These are phyloP conservation scores for Spinus pinus DNA, from an alignment of 2,797 vertebrate species.

Conservation along the genomic window DNA sequence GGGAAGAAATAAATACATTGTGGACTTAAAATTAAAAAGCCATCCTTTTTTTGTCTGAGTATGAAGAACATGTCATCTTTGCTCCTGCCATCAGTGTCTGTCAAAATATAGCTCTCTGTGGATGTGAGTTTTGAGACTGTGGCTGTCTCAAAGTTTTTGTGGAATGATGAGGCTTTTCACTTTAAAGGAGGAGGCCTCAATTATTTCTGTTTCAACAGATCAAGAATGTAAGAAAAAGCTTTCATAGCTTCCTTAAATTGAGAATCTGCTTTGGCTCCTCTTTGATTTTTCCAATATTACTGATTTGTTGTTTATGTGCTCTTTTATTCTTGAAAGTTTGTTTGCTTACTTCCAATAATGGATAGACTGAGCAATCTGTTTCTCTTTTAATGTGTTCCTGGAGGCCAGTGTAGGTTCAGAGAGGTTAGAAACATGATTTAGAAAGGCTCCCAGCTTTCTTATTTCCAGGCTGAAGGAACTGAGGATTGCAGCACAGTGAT, in stretches of 20 bases:
- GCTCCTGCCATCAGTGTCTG: conserved; percentile 13
- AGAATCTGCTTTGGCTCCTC: conserved; percentile 22
- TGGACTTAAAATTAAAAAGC: conserved; percentile 49
- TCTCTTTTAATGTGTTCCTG: not conserved
- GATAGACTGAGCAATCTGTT: not conserved
- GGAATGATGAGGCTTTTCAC: not conserved
- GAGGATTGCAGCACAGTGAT: rapidly evolving
- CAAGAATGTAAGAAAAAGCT: not conserved
- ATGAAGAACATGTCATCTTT: conserved; percentile 19
- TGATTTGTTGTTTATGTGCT: conserved; percentile 5
- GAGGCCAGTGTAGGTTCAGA: not conserved
- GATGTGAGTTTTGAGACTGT: conserved; percentile 29
- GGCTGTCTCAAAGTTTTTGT: conserved; percentile 9
- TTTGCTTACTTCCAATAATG: not conserved
- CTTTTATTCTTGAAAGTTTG: not conserved
- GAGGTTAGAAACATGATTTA: not conserved
- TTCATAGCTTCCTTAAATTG: not conserved
- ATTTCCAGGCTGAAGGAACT: not conserved
- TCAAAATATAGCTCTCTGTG: conserved; percentile 37
- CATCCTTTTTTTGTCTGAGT: conserved; percentile 32
- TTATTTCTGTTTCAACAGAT: not conserved
- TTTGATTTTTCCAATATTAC: not conserved
- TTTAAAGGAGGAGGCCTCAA: not conserved
- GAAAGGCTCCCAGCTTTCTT: not conserved
- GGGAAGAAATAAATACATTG: conserved; percentile 30